phyloP scores from a whole-genome alignment of 2,797 vertebrate species.

The Sebastolobus alascanus region DNA sequence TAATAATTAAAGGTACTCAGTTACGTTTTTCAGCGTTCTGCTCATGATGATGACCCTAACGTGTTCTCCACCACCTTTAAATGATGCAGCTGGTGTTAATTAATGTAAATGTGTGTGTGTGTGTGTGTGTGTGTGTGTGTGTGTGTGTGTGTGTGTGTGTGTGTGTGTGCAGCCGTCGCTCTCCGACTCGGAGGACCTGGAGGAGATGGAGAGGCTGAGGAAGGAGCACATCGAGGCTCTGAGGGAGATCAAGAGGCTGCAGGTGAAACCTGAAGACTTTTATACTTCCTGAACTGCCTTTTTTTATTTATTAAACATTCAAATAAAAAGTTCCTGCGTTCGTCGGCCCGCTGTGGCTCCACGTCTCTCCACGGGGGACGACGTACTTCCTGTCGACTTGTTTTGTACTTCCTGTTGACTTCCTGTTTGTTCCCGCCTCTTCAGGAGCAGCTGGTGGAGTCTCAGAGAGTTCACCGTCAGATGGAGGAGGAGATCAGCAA shows the following conservation, averaged over 20 bases:
- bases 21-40: too few relatives aligned
- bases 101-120: background rate
- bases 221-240: conserved; percentile 89
- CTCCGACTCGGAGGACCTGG: conserved; percentile 84
- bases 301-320: too few relatives aligned
- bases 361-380: too few relatives aligned
- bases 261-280: conserved; percentile 80
- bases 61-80: too few relatives aligned
- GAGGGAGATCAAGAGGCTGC: conserved; percentile 88
- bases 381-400: background rate
- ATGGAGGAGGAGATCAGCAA: conserved; percentile 88
- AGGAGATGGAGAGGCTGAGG: conserved; percentile 87
- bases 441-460: conserved; percentile 90
- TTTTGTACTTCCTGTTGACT: conserved; percentile 1
- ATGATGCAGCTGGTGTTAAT: too few relatives aligned
- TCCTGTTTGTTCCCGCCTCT: background rate
- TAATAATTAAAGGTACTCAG: too few relatives aligned
- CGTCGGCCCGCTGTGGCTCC: background rate
- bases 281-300: too few relatives aligned
- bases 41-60: too few relatives aligned
- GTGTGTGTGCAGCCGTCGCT: conserved; percentile 75
- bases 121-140: background rate
- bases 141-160: background rate
- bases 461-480: conserved; percentile 86
- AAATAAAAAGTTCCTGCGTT: too few relatives aligned